Conservation (phyloP, 1,140 invertebrate genomes). For the Cephus cinctus region DNA sequence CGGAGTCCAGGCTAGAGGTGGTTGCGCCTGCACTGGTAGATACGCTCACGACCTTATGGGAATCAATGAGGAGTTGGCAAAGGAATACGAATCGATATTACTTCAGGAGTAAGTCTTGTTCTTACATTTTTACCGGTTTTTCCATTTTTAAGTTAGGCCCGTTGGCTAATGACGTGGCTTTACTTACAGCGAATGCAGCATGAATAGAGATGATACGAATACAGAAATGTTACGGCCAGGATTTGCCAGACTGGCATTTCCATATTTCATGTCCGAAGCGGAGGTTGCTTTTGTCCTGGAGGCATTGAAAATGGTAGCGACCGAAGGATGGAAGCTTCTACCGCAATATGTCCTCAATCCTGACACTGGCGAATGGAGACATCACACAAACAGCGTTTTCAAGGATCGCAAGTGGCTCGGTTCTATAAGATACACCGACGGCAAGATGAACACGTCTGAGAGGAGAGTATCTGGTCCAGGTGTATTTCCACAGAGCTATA, state of each 20-base stretch:
- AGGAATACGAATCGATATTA: constrained; percentile 74
- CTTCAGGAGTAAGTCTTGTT: constrained; percentile 65
- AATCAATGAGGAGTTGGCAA: constrained; percentile 73
- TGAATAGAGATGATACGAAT: constrained; percentile 38
- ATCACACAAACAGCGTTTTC: constrained; percentile 75
- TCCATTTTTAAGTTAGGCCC: neutral
- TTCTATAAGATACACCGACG: constrained; percentile 74
- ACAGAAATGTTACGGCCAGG: constrained; percentile 82
- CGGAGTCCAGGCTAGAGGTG: constrained; percentile 85
- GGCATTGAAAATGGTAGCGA: constrained; percentile 83
- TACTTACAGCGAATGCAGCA: constrained; percentile 25
- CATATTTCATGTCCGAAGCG: constrained; percentile 80
- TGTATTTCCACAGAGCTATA: constrained; percentile 68
- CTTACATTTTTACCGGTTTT: neutral
- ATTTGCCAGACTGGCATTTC: constrained; percentile 81
- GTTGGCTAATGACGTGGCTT: constrained; percentile 3
- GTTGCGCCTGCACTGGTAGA: constrained; percentile 80
- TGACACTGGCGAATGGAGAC: constrained; percentile 88
- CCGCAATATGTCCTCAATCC: constrained; percentile 84
- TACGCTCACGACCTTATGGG: constrained; percentile 85
- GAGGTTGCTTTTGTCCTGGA: constrained; percentile 82
- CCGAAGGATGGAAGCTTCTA: constrained; percentile 85
- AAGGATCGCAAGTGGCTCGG: constrained; percentile 82
- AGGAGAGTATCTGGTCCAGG: constrained; percentile 67
- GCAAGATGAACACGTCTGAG: constrained; percentile 72